phyloP scores from a whole-genome alignment of 2,888 invertebrate species.

The Celastrina argiolus region DNA sequence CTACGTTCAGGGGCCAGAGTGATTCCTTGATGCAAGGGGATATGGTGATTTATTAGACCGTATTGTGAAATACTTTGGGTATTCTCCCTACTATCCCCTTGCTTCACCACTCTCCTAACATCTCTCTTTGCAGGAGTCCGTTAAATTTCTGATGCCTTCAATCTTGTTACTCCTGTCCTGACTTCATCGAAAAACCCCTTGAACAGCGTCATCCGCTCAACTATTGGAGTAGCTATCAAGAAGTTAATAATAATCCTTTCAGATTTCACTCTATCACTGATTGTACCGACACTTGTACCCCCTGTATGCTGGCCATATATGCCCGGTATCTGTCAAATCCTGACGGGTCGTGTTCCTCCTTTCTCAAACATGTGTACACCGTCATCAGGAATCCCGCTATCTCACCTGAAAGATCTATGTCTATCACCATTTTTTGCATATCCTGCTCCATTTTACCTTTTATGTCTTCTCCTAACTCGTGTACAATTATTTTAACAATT shows the following conservation, averaged over 20 bases:
- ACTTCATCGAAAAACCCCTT: constrained; percentile 33
- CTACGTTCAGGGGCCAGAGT: constrained; percentile 32
- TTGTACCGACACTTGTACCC: constrained; percentile 21
- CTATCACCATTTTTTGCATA: too few species aligned
- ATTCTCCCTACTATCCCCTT: background rate
- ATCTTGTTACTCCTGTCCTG: constrained; percentile 32
- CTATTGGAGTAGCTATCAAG: constrained; percentile 4
- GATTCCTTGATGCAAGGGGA: constrained; percentile 28
- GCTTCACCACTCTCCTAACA: constrained; percentile 1
- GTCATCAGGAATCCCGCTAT: constrained; percentile 30
- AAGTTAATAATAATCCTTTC: background rate
- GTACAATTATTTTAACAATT: too few species aligned
- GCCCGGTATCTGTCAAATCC: constrained; percentile 24
- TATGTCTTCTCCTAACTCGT: too few species aligned
- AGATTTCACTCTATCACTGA: constrained; percentile 22
- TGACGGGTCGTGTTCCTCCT: constrained; percentile 29
- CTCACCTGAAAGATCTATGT: constrained; percentile 27
- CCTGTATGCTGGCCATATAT: constrained; percentile 26
- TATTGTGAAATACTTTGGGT: constrained; percentile 32
- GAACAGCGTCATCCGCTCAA: constrained; percentile 21
- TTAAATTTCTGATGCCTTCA: constrained; percentile 26
- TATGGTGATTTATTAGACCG: constrained; percentile 29
- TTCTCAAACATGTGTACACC: constrained; percentile 28
- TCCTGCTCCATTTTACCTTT: too few species aligned
- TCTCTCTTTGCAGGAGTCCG: constrained; percentile 24